These are phyloP conservation scores for Sternotherus odoratus DNA, from an alignment of 2,797 vertebrate genomes.

Conservation along the genomic window DNA sequence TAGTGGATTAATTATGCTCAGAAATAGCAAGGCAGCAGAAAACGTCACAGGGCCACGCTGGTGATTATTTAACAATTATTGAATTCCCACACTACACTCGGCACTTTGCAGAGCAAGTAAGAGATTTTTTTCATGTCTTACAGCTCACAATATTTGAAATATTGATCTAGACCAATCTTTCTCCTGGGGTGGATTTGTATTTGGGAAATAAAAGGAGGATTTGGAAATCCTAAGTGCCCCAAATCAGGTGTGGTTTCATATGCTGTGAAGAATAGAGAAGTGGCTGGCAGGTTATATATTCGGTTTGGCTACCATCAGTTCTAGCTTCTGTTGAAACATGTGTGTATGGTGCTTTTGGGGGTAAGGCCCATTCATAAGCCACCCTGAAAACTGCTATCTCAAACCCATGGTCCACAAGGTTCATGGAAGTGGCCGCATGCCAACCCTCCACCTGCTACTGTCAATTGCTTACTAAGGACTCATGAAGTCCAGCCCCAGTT, in stretches of 20 bases:
- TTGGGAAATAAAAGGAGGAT: rapidly evolving
- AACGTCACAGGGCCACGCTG: rapidly evolving
- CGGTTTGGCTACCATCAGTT: neutral
- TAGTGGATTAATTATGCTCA: neutral
- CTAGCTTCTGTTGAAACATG: neutral
- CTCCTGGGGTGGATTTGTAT: rapidly evolving
- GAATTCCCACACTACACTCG: neutral
- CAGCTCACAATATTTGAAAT: neutral
- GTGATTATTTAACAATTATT: neutral
- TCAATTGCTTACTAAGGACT: neutral
- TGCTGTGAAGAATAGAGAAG: neutral
- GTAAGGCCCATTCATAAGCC: neutral
- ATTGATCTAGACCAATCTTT: neutral
- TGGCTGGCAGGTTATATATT: neutral
- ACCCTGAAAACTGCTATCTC: neutral
- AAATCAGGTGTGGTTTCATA: neutral
- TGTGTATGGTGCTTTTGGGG: neutral
- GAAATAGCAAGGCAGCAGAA: neutral
- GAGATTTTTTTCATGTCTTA: neutral
- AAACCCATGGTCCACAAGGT: neutral
- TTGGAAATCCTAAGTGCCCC: rapidly evolving
- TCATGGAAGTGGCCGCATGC: too few species aligned
- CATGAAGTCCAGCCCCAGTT: neutral
- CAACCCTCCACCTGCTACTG: too few species aligned
- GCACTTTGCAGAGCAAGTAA: neutral